These are phyloP conservation scores for Dolichallabes microphthalmus DNA, from an alignment of 2,113 vertebrate genomes.

Conservation along the genomic window DNA sequence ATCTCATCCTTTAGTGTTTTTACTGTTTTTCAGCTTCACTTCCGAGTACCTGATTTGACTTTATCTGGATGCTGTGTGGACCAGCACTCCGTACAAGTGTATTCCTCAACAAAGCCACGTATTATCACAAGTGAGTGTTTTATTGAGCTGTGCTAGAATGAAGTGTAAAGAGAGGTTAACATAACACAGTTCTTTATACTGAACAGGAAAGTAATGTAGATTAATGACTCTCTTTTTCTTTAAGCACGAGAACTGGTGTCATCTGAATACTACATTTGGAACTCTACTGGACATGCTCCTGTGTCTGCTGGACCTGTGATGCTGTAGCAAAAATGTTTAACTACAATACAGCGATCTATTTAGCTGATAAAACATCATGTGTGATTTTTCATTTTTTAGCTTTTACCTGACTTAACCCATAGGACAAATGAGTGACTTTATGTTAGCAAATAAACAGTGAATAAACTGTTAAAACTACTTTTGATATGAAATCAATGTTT, in stretches of 20 bases:
- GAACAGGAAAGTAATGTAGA: background rate
- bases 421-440: background rate
- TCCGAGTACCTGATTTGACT: slow-evolving; percentile 87
- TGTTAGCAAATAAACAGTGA: background rate
- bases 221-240: slow-evolving; percentile 24
- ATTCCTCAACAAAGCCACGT: slow-evolving; percentile 84
- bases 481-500: background rate
- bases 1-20: background rate
- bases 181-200: background rate
- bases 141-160: background rate
- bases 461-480: background rate
- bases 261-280: slow-evolving; percentile 93
- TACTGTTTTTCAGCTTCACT: slow-evolving; percentile 76
- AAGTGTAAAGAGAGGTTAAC: background rate
- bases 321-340: slow-evolving; percentile 53
- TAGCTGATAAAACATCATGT: background rate
- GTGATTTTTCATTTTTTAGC: background rate
- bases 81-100: slow-evolving; percentile 90
- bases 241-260: slow-evolving; percentile 86
- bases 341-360: background rate
- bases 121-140: slow-evolving; percentile 80
- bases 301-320: slow-evolving; percentile 69
- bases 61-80: slow-evolving; percentile 89
- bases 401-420: background rate
- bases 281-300: slow-evolving; percentile 86